Base-by-base conservation (phyloP, 2,113 vertebrate species). In the Dascyllus trimaculatus region DNA sequence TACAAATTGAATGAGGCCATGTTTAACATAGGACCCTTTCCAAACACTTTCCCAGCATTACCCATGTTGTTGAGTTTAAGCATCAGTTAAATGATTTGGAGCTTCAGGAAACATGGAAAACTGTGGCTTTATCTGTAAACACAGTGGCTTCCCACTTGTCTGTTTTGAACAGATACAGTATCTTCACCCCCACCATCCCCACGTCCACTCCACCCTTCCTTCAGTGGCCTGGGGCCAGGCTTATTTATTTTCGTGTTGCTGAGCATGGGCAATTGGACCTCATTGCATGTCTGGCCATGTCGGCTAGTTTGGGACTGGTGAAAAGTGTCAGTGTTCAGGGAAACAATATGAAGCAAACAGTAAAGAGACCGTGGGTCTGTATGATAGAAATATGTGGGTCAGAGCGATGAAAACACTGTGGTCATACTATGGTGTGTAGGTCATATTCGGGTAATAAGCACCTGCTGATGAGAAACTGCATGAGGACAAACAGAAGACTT, bases 211-310 rank as follows among this genome's bases (percentile, higher is more conserved):
- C 84, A 56, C 82, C 86, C 86, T 75, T 60, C 75, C 78, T 43
- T 32, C 21, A 2, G 65, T 25, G 85, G 87, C 26, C 19, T n/a
- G 10, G 22, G 52, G 81, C 75, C 62, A 69, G 81, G 21, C 83
- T 72, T 74, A 60, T 83, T 93, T 94, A 93, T 93, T 92, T 93
- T 71, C 26, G 90, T 92, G 84, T 81, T 94, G 94, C 94, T 95
- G 94, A 95, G 87, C 75, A 15, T 51, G 78, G 85, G 81, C 88
- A 95, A 95, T 94, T 54, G 85, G 94, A 94, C 75, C 85, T 80
- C 60, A 15, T 68, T 11, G 45, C 78, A 78, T 72, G 68, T 84
- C 71, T 89, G 80, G 14, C 70, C 65, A 3, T 38, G 68, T 82
- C 60, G 32, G 75, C 82, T 71, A 51, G 61, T 40, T 25, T 1